Evolutionary conservation across 2,888 invertebrate genomes (phyloP), one percentile per base, ranked within the genome.

Genomic region (Cataglyphis rosenhaueri): DNA sequence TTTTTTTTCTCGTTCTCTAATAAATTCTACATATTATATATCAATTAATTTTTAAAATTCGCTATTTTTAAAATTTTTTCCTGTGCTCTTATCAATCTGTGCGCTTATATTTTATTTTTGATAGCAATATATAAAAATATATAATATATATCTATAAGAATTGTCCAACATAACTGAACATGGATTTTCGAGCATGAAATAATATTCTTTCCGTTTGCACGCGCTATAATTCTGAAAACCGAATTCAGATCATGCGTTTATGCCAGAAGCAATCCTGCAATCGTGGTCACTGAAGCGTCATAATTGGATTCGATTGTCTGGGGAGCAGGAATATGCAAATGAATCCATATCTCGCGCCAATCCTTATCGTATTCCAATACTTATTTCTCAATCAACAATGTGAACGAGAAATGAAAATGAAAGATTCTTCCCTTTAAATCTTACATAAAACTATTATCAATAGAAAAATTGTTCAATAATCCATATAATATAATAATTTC

Each of bases 241-340:
- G 57, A 85, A 85, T 84, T 87, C 82, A 76, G 59, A 81, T 32
- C 6, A 6, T 66, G 81, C 74, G 81, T 88, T 86, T 83, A 85
- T 55, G 61, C 62, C 61, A 38, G 38, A 25, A 70, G 61, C 79
- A 83, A 75, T 81, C 81, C 65, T 73, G 29, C 32, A 71, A 83
- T 86, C 82, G 81, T 52, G 62, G 12, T 59, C 79, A 64, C 48
- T 52, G 81, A 82, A 79, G 76, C 86, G 76, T 82, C 84, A 89
- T 91, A 91, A 91, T 91, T 90, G 91, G 85, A 91, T 87, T 86
- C 85, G 88, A 88, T 91, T 90, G 89, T 91, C 89, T 88, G 82
- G 86, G 78, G 82, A 76, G 75, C 74, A 86, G 86, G 82, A 90
- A 85, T 91, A 91, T 91, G 91, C 88, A 91, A 91, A 91, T 91